Base-by-base conservation (phyloP, 2,888 invertebrate genomes). In the Idaea aversata region DNA sequence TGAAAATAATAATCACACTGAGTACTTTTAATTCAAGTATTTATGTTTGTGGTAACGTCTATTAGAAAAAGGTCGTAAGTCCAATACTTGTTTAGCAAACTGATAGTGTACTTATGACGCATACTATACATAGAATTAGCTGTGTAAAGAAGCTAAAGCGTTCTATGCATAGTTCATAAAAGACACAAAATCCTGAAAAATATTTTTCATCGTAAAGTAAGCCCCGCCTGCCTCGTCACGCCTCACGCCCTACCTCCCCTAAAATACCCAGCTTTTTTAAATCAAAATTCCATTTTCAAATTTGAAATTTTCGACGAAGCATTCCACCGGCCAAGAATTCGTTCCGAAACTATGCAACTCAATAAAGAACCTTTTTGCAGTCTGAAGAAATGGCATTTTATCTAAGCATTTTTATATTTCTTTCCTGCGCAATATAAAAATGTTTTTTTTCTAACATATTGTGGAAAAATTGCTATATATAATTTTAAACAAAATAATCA, bases 291-390 rank as follows among this genome's bases (percentile, higher is more conserved):
- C 84, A 73, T 75, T 81, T 81, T 75, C 73, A 80, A 84, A 83
- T 85, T 85, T 80, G 78, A 87, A 88, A 88, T 87, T 83, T 81
- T 81, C 82, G 79, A 79, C 77, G 78, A 75, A 86, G 84, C 84
- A 88, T 87, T 83, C 77, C 74, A 72, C 66, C 63, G 75, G 65
- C 68, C 71, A 70, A 74, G 75, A 77, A 78, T 77, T 78, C 76
- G 73, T 71, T 73, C 60, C 72, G 73, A 76, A 83, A 84, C 83
- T 76, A 83, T 82, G 81, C 78, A 71, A 71, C 72, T 74, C 76
- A 69, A 75, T 73, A 68, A 75, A 67, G 74, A 67, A 64, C 63
- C 68, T 73, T 70, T 72, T 74, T 73, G 71, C 69, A 67, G 64
- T 67, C 65, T 60, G 65, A 67, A 63, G 68, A 67, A 59, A 64